These are phyloP conservation scores for Polietes domitor DNA, from an alignment of 2,888 invertebrate genomes.

Conservation along the genomic window DNA sequence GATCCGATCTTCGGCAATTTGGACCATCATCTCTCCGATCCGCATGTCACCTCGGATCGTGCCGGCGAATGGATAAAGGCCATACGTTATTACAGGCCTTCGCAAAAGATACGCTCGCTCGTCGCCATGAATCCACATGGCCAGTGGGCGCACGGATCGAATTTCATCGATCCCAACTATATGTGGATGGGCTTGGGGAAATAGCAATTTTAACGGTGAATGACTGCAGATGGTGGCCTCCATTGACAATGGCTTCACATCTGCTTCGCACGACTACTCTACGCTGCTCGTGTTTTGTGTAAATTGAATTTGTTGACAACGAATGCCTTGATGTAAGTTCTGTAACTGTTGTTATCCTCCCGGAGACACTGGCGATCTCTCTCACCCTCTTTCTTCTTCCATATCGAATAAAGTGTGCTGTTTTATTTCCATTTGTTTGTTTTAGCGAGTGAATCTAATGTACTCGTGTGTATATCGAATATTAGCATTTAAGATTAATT, in stretches of 20 bases:
- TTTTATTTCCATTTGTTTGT: conserved; percentile 17
- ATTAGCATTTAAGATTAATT: not conserved
- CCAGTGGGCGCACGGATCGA: conserved; percentile 82
- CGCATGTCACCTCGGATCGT: conserved; percentile 60
- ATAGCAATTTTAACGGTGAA: conserved; percentile 33
- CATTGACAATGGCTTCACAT: not conserved
- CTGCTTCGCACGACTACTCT: no score
- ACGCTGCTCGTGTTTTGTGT: not conserved
- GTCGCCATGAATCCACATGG: conserved; percentile 82
- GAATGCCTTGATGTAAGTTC: conserved; percentile 59
- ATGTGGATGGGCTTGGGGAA: conserved; percentile 86
- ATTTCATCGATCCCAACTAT: conserved; percentile 85
- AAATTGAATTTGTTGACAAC: conserved; percentile 59
- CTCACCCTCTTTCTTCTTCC: conserved; percentile 36
- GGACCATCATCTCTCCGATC: conserved; percentile 69
- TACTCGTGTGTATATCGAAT: not conserved
- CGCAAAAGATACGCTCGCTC: conserved; percentile 83
- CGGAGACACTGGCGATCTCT: conserved; percentile 18
- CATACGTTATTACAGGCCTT: conserved; percentile 81
- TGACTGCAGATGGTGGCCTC: not conserved
- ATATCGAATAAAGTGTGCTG: conserved; percentile 30
- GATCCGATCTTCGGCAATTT: conserved; percentile 74
- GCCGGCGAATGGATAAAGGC: conserved; percentile 80
- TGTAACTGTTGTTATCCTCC: conserved; percentile 6
- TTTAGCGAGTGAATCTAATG: conserved; percentile 11